Evolutionary conservation across 2,797 vertebrate species (phyloP).

Genomic region (Poeciliopsis presidionis): DNA sequence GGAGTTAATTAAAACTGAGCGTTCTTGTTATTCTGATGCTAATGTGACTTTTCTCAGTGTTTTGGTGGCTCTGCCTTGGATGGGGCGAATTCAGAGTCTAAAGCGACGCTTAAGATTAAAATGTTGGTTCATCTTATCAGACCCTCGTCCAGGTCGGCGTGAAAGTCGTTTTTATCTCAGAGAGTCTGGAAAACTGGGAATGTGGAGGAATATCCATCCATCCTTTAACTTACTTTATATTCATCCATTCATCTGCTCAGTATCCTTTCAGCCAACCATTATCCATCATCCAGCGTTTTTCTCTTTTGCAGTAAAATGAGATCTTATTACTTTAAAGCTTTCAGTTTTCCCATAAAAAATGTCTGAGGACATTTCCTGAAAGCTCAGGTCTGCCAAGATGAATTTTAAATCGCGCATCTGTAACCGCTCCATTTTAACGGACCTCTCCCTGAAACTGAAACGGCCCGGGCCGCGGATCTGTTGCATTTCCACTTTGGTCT

Average conservation of each 20-base stretch:
- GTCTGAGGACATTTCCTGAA: not conserved
- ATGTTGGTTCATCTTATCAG: not conserved
- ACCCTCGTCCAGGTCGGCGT: not conserved
- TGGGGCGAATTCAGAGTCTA: not conserved
- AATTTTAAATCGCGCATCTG: not conserved
- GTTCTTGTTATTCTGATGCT: not conserved
- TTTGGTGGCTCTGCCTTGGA: not conserved
- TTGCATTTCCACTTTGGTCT: constrained; percentile 7
- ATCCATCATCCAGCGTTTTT: not conserved
- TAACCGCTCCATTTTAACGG: not conserved
- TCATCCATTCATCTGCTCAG: not conserved
- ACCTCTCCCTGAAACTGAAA: not conserved
- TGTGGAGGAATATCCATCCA: not conserved
- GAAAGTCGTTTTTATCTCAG: not conserved
- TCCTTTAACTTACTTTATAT: not conserved
- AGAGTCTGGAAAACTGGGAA: not conserved
- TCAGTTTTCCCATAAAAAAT: not conserved
- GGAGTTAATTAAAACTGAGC: not conserved
- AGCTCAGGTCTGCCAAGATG: not conserved
- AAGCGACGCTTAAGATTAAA: not conserved
- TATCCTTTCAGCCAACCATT: not conserved
- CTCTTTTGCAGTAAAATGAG: not conserved
- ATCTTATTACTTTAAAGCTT: not conserved
- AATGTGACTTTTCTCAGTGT: not conserved
- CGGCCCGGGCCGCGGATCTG: not conserved